Base-by-base conservation (phyloP, 2,888 invertebrate genomes). In the Eremobia ochroleuca region DNA sequence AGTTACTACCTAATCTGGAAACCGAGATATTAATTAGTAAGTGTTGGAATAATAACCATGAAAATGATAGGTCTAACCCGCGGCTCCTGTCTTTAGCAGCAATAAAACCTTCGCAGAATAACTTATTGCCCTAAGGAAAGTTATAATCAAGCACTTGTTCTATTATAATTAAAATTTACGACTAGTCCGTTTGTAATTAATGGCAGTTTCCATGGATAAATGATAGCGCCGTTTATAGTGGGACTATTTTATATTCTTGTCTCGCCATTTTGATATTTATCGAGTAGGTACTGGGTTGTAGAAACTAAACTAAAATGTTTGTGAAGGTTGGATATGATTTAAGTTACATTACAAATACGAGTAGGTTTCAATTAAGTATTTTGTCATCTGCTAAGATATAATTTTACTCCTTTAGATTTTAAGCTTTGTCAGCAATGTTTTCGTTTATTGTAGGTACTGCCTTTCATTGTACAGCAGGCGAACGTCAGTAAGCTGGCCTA, bases 191-290 rank as follows among this genome's bases (percentile, higher is more conserved):
- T 84, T 75, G 82, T 84, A 87, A 89, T 90, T 82, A 85, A 87
- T 87, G 82, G 78, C 83, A 79, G 85, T 83, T 88, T 81, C 77
- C 69, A 81, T 85, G 77, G 81, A 88, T 87, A 87, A 85, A 88
- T 85, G 77, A 77, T 80, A 85, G 73, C 72, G 77, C 81, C 85
- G 82, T 87, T 88, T 87, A 88, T 83, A 87, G 82, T 79, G 46
- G 65, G 76, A 82, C 75, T 75, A 77, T 88, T 82, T 87, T 87
- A 85, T 84, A 81, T 85, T 85, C 85, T 76, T 81, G 78, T 84
- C 76, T 86, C 59, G 69, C 82, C 77, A 82, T 83, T 86, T 79
- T 77, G 70, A 85, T 85, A 84, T 87, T 85, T 74, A 86, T 85
- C 70, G 75, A 70, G 81, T n/a, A n/a, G n/a, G n/a, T 58, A 74